Evolutionary conservation across 2,888 invertebrate species (phyloP), one percentile per base, ranked within the genome.

Genomic region (Dasypogon diadema): DNA sequence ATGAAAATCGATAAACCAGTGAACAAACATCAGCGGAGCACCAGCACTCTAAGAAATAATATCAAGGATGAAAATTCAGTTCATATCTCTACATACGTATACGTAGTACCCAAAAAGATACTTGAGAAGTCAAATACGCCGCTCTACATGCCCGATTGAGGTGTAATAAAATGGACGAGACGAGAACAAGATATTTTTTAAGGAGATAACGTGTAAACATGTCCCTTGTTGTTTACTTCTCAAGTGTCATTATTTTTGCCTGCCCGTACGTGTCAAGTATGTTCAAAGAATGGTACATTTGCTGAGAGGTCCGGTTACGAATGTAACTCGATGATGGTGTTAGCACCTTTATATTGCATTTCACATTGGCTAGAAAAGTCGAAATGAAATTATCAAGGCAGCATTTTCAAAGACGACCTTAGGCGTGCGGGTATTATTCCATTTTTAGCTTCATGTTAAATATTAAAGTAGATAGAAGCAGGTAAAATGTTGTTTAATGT

Each of bases 151-250:
- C 18, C 30, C 65, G 54, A 70, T 70, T 70, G 70, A 70, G 70
- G 70, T 54, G 70, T 70, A 70, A 70, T 70, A 54, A 70, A 54
- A 34, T 30, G 54, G 70, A 30, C 54, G 70, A 48, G 30, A 54
- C 54, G 26, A 48, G 54, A 70, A 70, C 70, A 16, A 70, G 70
- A 70, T 70, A 70, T 70, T 70, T 70, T 54, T 70, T 34, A 70
- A 70, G 70, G 54, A 70, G 70, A 70, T 70, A 70, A 70, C 54
- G 70, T 70, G 70, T 70, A 70, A 70, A 70, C 70, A 70, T 46
- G 70, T 70, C 70, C 54, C 54, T 70, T 3, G 51, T 24, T 54
- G 21, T 70, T 70, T 70, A 18, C 70, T 34, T 30, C 54, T 70
- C 70, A 18, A 70, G 70, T 70, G 70, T 70, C 70, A 18, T 70